Base-by-base conservation (phyloP, 2,888 invertebrate species). In the Terebella lapidaria region DNA sequence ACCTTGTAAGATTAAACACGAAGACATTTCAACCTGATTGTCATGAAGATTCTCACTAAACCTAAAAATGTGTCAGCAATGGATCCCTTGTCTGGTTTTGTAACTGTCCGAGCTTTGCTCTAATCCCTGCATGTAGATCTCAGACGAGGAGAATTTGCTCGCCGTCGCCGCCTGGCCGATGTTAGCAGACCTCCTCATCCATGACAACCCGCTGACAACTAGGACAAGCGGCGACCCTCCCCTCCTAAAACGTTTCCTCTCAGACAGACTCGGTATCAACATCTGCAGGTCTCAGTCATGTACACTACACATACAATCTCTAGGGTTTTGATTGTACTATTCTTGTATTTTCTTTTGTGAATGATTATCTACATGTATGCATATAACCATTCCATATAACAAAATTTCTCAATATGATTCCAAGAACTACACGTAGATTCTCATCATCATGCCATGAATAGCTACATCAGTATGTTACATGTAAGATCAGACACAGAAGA, bases 141-240 rank as follows among this genome's bases (percentile, higher is more conserved):
- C 59, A 22, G 72, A 75, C 28, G 78, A 79, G 61, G 77, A 78
- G 47, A 74, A 72, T 5, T 30, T 79, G 27, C 65, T 79, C 54
- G 74, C 78, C 2, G 72, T 79, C 27, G 78, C 77, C 4, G 75
- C 76, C 0, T 79, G 78, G 78, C 79, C 79, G 1, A 72, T 74
- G 71, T 64, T 79, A 51, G 66, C 71, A 2, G 76, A 78, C 59
- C 65, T 79, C 25, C 62, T 76, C 25, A 71, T 79, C 24, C 72
- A 74, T 57, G 67, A 73, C 62, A 79, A 79, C 64, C 79, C 79
- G 4, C 69, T 79, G 46, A 75, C 76, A 22, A 72, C 67, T 5
- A 64, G 71, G 26, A 69, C 69, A 58, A 69, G 71, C 35, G 78
- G 78, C 2, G 74, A 77, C 60, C 78, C 79, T 5, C 78, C 78